Evolutionary conservation across 2,797 vertebrate species (phyloP).

Genomic region (Malacoctenus gilli): DNA sequence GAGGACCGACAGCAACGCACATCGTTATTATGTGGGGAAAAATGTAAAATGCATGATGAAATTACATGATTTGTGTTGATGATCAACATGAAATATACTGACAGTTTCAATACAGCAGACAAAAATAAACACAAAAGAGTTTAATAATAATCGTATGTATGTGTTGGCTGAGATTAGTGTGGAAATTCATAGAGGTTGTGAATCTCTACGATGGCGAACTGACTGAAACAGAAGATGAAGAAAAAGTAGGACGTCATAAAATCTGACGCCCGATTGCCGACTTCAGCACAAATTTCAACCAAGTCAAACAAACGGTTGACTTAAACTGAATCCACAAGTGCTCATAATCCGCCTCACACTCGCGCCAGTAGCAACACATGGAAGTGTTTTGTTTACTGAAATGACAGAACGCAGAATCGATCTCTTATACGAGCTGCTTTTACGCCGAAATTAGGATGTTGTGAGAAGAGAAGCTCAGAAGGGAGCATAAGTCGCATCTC

Average conservation of each 20-base stretch:
- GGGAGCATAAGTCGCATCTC: no score
- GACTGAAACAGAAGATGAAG: conserved; percentile 5
- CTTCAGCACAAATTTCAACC: conserved; percentile 30
- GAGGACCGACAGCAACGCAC: neutral
- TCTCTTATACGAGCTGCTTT: neutral
- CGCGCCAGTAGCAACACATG: no score
- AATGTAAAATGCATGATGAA: neutral
- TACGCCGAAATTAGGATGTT: conserved; percentile 2
- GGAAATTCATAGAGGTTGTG: neutral
- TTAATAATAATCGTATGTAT: neutral
- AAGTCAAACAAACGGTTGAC: conserved; percentile 31
- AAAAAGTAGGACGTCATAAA: neutral
- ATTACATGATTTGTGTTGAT: no score
- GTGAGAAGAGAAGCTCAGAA: no score
- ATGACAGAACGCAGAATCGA: conserved; percentile 11
- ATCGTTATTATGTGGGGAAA: neutral
- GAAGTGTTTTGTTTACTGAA: conserved; percentile 14
- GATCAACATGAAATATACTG: no score
- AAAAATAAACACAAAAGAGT: neutral
- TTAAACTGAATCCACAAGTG: conserved; percentile 25
- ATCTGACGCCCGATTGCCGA: conserved; percentile 14
- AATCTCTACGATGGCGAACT: neutral
- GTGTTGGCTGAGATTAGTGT: conserved; percentile 2
- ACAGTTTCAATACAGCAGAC: no score
- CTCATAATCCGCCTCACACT: conserved; percentile 10